Evolutionary conservation across 2,888 invertebrate genomes (phyloP), one percentile per base, ranked within the genome.

Genomic region (Phalera bucephala): DNA sequence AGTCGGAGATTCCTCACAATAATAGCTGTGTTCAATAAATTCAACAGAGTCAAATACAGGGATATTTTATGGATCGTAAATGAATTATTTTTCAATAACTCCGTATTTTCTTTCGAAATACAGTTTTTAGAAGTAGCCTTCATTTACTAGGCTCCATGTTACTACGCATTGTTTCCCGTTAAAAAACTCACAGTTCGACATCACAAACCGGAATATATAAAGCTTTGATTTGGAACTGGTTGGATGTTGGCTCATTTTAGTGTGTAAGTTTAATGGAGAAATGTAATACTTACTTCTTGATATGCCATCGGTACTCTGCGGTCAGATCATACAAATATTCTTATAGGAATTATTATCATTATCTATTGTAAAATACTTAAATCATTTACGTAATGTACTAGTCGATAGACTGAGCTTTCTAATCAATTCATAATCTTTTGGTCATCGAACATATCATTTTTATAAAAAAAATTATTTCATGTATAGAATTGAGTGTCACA

Each of bases 31-130:
- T 86, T 86, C 86, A 86, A 69, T 73, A 75, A 81, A 84, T 75
- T 76, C 79, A 80, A 87, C 88, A 88, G 86, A 87, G 87, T 87
- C 72, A 75, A 75, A 88, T 88, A 88, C 87, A 88, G 87, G 88
- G 88, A 88, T 87, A 85, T 82, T 86, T 87, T 88, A 85, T 72
- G 75, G 63, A 83, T 74, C 70, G 70, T 75, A 73, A 77, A 65
- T 73, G 42, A 64, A 49, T 64, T 65, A 64, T 72, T 76, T 74
- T 70, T 69, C 61, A 72, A 69, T 67, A 58, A 66, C 65, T 65
- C 57, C 64, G 54, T 62, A 51, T 55, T 63, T 70, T 68, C 9
- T 59, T 49, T 71, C 60, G 43, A 43, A 59, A 61, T 63, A 59
- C 57, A 35, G 39, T 58, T 45, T 40, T 58, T 57, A 52, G 42